phyloP scores from a whole-genome alignment of 2,888 invertebrate genomes.

The Schizaphis graminum region DNA sequence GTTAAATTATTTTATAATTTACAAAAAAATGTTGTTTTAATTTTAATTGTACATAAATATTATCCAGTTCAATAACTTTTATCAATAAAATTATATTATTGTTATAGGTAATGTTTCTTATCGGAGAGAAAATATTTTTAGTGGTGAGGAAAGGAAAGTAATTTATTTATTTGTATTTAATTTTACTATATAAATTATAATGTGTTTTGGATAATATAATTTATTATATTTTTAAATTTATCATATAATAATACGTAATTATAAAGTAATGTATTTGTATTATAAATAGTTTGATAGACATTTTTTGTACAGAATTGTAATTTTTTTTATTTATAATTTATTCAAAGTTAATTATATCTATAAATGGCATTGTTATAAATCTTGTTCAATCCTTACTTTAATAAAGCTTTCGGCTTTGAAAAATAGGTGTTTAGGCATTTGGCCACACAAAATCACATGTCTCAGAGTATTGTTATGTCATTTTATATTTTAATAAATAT shows the following conservation, averaged over 20 bases:
- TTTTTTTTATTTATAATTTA: conserved; percentile 47
- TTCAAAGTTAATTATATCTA: conserved; percentile 52
- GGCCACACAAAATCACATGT: conserved; percentile 29
- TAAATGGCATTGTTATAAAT: conserved; percentile 43
- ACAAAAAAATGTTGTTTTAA: neutral
- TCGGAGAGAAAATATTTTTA: conserved; percentile 38
- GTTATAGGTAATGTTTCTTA: neutral
- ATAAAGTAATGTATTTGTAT: conserved; percentile 24
- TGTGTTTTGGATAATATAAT: neutral
- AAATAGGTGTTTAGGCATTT: conserved; percentile 34
- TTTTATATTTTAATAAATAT: conserved; percentile 51
- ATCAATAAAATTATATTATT: conserved; percentile 1
- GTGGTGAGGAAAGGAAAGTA: neutral
- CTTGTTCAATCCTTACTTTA: conserved; percentile 29
- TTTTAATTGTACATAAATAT: neutral
- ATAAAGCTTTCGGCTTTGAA: conserved; percentile 44
- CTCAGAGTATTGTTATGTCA: conserved; percentile 32
- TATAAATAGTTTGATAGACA: conserved; percentile 32
- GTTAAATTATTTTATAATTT: neutral
- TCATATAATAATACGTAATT: conserved; percentile 20
- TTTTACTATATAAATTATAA: neutral
- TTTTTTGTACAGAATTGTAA: conserved; percentile 45
- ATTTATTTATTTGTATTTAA: conserved; percentile 22
- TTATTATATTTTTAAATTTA: too few relatives aligned
- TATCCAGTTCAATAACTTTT: neutral